These are phyloP conservation scores for Xanthia icteritia DNA, from an alignment of 2,888 invertebrate species.

Conservation along the genomic window DNA sequence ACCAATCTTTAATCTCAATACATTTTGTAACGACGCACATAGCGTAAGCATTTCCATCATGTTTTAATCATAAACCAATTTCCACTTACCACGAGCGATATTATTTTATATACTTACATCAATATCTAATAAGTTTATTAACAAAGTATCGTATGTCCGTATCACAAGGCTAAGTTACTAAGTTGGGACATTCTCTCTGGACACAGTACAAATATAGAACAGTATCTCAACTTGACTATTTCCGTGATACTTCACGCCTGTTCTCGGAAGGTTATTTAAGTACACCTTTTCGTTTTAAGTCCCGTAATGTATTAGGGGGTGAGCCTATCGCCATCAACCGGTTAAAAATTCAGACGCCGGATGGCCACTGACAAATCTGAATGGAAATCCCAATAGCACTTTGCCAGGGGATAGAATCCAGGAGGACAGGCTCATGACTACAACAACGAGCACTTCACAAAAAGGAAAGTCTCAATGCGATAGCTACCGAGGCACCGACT, in stretches of 20 bases:
- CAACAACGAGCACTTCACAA: background rate
- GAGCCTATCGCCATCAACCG: no score
- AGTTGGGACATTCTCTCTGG: conserved; percentile 67
- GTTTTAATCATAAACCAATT: conserved; percentile 46
- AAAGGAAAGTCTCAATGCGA: background rate
- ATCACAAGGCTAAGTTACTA: conserved; percentile 66
- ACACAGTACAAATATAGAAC: conserved; percentile 13
- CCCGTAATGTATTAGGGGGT: no score
- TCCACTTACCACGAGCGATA: conserved; percentile 28
- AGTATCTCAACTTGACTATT: conserved; percentile 21
- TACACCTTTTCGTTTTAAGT: no score
- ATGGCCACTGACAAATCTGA: no score
- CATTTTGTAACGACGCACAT: conserved; percentile 7
- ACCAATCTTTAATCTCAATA: background rate
- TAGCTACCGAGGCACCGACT: background rate
- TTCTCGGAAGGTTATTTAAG: no score
- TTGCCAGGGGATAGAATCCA: background rate
- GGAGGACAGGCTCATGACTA: background rate
- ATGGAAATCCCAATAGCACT: background rate
- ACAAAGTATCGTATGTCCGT: conserved; percentile 62
- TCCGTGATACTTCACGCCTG: background rate
- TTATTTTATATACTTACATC: conserved; percentile 25
- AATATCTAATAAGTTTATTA: conserved; percentile 30
- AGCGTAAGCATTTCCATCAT: conserved; percentile 24
- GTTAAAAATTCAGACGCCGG: no score